Evolutionary conservation across 2,888 invertebrate genomes (phyloP), one percentile per base, ranked within the genome.

Genomic region (Coecobrya sp.): DNA sequence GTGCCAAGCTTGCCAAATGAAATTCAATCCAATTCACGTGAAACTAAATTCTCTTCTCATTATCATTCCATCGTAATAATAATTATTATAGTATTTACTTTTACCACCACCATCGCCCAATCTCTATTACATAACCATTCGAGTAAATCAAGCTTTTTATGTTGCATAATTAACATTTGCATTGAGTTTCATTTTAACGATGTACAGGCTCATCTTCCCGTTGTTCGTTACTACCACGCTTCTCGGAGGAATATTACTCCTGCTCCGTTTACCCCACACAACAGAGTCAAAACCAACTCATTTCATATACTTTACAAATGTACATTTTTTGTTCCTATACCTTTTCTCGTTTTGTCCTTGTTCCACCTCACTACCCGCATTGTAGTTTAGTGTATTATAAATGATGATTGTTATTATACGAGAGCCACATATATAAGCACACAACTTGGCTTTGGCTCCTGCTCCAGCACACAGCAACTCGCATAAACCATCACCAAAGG

Each of bases 201-300:
- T 68, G 68, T 68, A 8, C 45, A 49, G 13, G 10, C 13, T n/a
- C 70, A 13, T 13, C 36, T 5, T 62, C 19, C 62, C n/a, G 4
- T 1, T 7, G 7, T 22, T 62, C 19, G 5, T 19, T 16, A 13
- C 13, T 19, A 3, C 42, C 19, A 4, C 10, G 5, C 22, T 76
- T 45, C 22, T 45, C 45, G 22, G 27, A 52, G 16, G 2, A 89
- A 30, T 59, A 89, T 89, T 89, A 89, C 82, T 81, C 25, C 68
- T 82, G 70, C 89, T 89, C 82, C 65, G 82, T 89, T 89, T 89
- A 68, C 81, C 52, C 82, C 86, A 76, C 27, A 49, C 13, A 30
- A 73, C 73, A 19, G 16, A n/a, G 2, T 76, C 10, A 13, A 68
- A 16, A 2, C 19, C 59, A 8, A 19, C 62, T 65, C 22, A 68